phyloP scores from a whole-genome alignment of 1,140 invertebrate genomes.

The Popillia japonica region DNA sequence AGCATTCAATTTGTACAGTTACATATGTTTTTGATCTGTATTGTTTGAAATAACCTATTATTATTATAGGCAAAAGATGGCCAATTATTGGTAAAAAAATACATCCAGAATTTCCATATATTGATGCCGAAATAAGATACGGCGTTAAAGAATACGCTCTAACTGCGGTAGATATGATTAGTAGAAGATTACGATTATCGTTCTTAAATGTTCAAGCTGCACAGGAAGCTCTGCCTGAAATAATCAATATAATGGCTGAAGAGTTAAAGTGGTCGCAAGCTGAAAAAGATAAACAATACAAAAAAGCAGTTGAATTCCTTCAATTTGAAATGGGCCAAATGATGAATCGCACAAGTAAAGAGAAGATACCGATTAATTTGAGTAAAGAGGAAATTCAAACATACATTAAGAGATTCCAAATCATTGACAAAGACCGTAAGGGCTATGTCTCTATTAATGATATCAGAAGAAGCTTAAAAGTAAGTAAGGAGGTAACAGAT shows the following conservation, averaged over 20 bases:
- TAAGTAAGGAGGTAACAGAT: conserved; percentile 64
- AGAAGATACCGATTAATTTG: conserved; percentile 92
- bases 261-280: conserved; percentile 91
- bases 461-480: conserved; percentile 92
- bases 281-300: conserved; percentile 73
- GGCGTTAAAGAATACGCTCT: conserved; percentile 96
- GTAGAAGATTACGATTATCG: conserved; percentile 88
- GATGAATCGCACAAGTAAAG: conserved; percentile 86
- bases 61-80: conserved; percentile 79
- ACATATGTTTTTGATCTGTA: too few relatives aligned
- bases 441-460: conserved; percentile 99
- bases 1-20: too few relatives aligned
- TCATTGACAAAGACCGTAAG: conserved; percentile 94
- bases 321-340: conserved; percentile 96
- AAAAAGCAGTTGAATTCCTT: conserved; percentile 84
- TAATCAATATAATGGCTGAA: conserved; percentile 96
- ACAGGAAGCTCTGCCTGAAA: conserved; percentile 90
- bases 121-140: conserved; percentile 96
- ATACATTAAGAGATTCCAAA: conserved; percentile 94
- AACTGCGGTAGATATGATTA: conserved; percentile 96
- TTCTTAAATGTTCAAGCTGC: conserved; percentile 98
- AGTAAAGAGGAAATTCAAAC: conserved; percentile 93
- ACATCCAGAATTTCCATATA: conserved; percentile 98
- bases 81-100: conserved; percentile 95
- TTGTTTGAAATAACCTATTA: not conserved